Percentiles rank a stretch among this genome's conserved stretches.
phyloP scores from a whole-genome alignment of 2,113 vertebrate species.

The Podiceps cristatus region DNA sequence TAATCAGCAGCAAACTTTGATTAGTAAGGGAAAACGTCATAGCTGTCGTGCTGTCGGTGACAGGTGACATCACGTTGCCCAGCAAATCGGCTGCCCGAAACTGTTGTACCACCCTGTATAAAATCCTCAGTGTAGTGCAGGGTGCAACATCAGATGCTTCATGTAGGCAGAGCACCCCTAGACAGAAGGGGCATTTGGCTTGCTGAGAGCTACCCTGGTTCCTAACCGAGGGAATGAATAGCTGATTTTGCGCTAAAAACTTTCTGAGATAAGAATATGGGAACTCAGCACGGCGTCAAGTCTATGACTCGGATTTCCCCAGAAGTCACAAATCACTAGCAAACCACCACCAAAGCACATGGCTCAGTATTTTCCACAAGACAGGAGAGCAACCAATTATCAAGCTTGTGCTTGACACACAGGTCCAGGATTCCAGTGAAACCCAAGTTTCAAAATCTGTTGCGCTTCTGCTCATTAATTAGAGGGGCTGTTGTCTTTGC shows the following conservation, averaged over 20 bases:
- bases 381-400: neutral
- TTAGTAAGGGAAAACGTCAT: neutral
- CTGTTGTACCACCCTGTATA: neutral
- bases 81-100: neutral
- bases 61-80: neutral
- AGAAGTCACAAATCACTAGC: neutral
- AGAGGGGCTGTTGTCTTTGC: neutral
- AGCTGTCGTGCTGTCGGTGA: neutral
- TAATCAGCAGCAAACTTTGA: neutral
- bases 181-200: neutral
- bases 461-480: neutral
- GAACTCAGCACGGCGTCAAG: fast-evolving
- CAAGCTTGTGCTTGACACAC: neutral
- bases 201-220: neutral
- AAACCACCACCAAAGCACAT: neutral
- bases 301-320: neutral
- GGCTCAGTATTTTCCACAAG: neutral
- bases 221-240: neutral
- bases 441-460: neutral
- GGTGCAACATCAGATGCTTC: neutral
- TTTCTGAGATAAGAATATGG: neutral
- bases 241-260: neutral
- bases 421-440: neutral
- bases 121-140: neutral
- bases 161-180: neutral